Conservation (phyloP, 2,797 vertebrate species). For the Characodon lateralis region DNA sequence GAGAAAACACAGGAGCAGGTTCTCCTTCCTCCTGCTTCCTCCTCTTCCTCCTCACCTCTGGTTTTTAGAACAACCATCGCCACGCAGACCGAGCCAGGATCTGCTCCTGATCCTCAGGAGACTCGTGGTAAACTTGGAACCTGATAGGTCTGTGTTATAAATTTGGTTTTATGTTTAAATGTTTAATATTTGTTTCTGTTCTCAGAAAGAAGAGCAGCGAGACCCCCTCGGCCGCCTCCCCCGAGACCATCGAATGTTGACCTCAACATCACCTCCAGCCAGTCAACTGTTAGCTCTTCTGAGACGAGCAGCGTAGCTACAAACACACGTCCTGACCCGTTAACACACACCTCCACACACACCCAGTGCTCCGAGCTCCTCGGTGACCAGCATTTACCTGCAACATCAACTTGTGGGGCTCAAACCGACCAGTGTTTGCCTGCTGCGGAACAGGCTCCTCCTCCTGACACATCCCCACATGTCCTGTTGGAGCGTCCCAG, state of each 20-base stretch:
- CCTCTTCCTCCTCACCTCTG: constrained; percentile 37
- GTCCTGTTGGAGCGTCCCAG: constrained; percentile 73
- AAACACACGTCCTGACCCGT: background rate
- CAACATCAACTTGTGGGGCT: constrained; percentile 17
- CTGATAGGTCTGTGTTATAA: too few species aligned
- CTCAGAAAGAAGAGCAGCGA: constrained; percentile 79
- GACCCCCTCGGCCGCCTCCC: constrained; percentile 81
- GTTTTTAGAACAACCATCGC: constrained; percentile 84
- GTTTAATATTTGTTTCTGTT: constrained; percentile 28
- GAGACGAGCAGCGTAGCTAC: background rate
- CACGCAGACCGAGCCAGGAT: constrained; percentile 89
- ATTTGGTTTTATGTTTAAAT: background rate
- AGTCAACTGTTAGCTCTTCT: background rate
- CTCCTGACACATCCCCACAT: background rate
- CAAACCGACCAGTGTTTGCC: constrained; percentile 39
- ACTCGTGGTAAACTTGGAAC: constrained; percentile 21
- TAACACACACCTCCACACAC: constrained; percentile 9
- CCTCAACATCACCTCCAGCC: constrained; percentile 15
- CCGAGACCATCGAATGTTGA: constrained; percentile 35
- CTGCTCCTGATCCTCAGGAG: constrained; percentile 4
- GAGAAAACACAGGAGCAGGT: constrained; percentile 93
- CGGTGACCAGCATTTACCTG: constrained; percentile 18
- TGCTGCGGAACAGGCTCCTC: background rate
- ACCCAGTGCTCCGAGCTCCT: constrained; percentile 33
- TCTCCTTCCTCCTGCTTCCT: constrained; percentile 53